Conservation (phyloP, 1,140 invertebrate genomes). For the Eufriesea mexicana region DNA sequence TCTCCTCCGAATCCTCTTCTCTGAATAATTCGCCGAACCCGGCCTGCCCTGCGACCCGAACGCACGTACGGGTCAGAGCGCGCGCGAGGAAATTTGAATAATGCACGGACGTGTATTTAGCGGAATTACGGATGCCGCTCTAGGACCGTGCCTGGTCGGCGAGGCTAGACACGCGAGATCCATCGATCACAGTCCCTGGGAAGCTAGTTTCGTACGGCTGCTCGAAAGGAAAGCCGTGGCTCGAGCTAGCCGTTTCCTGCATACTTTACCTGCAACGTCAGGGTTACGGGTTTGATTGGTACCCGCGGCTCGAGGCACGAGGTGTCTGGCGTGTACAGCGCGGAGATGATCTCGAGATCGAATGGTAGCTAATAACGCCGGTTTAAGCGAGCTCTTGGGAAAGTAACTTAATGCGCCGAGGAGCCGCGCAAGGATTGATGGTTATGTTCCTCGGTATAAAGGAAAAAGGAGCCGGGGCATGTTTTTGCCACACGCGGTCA, state of each 20-base stretch:
- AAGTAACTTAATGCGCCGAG: background rate
- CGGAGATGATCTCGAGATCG: constrained; percentile 6
- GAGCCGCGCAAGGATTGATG: background rate
- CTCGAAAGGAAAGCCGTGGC: background rate
- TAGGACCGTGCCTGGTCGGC: background rate
- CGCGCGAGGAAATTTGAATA: constrained; percentile 40
- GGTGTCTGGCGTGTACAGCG: background rate
- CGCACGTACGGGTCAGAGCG: background rate
- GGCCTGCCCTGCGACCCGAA: background rate
- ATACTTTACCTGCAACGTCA: background rate
- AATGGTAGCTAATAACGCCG: background rate
- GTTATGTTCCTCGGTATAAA: background rate
- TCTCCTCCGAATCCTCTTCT: background rate
- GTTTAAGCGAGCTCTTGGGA: background rate
- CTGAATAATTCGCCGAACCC: background rate
- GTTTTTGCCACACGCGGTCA: background rate
- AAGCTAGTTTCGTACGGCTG: background rate
- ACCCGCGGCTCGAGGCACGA: background rate
- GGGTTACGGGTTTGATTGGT: constrained; percentile 8
- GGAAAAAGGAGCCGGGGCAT: background rate
- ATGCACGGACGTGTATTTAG: constrained; percentile 27
- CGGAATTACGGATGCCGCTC: constrained; percentile 28
- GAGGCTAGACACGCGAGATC: constrained; percentile 21
- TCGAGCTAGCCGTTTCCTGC: background rate
- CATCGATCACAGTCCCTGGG: constrained; percentile 20